Conservation (phyloP, 2,888 invertebrate species). For the Sphecodes monilicornis region DNA sequence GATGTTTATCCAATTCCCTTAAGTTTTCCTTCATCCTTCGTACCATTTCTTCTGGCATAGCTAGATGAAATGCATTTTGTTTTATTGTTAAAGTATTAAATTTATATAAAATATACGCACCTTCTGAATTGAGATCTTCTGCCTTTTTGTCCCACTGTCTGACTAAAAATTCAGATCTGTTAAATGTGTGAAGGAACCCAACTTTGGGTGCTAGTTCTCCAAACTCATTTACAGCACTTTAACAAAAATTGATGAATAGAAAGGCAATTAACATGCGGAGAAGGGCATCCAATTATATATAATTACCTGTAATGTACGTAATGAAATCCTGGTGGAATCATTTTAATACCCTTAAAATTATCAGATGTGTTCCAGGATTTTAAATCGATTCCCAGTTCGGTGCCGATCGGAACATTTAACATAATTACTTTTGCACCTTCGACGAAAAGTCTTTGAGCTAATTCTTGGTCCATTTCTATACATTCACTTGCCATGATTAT, state of each 20-base stretch:
- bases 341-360: slow-evolving; percentile 97
- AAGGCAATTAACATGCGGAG: slow-evolving; percentile 42
- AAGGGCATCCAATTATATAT: slow-evolving; percentile 71
- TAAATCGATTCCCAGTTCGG: slow-evolving; percentile 98
- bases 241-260: slow-evolving; percentile 66
- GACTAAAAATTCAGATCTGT: slow-evolving; percentile 92
- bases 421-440: slow-evolving; percentile 94
- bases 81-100: slow-evolving; percentile 14
- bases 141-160: slow-evolving; percentile 93
- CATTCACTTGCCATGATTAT: slow-evolving; percentile 44
- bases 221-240: slow-evolving; percentile 85
- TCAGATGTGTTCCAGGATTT: slow-evolving; percentile 95
- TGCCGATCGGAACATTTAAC: slow-evolving; percentile 94
- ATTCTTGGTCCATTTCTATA: slow-evolving; percentile 89
- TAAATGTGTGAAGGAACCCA: slow-evolving; percentile 95
- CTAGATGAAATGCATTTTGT: slow-evolving; percentile 69
- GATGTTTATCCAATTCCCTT: slow-evolving; percentile 89
- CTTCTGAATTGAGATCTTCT: slow-evolving; percentile 89
- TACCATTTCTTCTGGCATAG: slow-evolving; percentile 88
- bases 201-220: slow-evolving; percentile 87
- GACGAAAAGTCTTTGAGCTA: slow-evolving; percentile 90
- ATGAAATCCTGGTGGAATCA: slow-evolving; percentile 99
- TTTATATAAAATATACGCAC: slow-evolving; percentile 73
- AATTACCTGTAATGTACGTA: slow-evolving; percentile 94
- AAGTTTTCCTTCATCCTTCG: slow-evolving; percentile 89